These are phyloP conservation scores for Coendou prehensilis DNA, from an alignment of 2,797 vertebrate species.

Conservation along the genomic window DNA sequence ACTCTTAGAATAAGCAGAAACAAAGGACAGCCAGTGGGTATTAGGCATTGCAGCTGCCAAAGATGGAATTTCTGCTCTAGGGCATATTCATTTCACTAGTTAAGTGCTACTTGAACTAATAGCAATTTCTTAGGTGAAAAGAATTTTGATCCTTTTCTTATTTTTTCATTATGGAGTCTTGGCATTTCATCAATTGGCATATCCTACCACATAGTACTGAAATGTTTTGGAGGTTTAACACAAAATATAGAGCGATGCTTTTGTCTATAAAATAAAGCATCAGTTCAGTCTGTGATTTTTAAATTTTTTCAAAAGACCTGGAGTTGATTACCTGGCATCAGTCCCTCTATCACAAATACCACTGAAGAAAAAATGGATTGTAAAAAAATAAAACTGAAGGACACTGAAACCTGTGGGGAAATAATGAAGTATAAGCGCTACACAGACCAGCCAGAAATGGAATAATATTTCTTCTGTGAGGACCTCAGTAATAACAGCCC, in stretches of 20 bases:
- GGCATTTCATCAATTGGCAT: conserved; percentile 83
- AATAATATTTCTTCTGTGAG: conserved; percentile 70
- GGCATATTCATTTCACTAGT: conserved; percentile 81
- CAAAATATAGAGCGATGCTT: conserved; percentile 68
- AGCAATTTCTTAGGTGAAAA: conserved; percentile 85
- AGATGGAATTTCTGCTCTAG: conserved; percentile 74
- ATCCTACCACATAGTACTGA: conserved; percentile 64
- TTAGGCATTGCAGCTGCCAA: conserved; percentile 66
- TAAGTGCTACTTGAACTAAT: conserved; percentile 84
- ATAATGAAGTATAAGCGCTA: conserved; percentile 66
- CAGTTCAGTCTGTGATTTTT: not conserved
- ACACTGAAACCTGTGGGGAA: conserved; percentile 56
- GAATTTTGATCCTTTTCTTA: conserved; percentile 82
- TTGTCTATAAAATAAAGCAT: conserved; percentile 80
- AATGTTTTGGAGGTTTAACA: conserved; percentile 72
- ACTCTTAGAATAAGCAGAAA: conserved; percentile 60
- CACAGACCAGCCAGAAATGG: conserved; percentile 63
- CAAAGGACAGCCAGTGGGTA: conserved; percentile 52
- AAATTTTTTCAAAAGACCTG: conserved; percentile 56
- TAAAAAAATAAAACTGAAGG: conserved; percentile 49
- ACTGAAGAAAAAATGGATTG: conserved; percentile 43
- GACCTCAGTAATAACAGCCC: conserved; percentile 68
- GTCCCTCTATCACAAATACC: conserved; percentile 64
- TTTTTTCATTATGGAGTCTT: conserved; percentile 84
- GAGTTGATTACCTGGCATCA: conserved; percentile 78